Conservation (phyloP, 2,113 vertebrate species). For the Hemichromis elongatus region DNA sequence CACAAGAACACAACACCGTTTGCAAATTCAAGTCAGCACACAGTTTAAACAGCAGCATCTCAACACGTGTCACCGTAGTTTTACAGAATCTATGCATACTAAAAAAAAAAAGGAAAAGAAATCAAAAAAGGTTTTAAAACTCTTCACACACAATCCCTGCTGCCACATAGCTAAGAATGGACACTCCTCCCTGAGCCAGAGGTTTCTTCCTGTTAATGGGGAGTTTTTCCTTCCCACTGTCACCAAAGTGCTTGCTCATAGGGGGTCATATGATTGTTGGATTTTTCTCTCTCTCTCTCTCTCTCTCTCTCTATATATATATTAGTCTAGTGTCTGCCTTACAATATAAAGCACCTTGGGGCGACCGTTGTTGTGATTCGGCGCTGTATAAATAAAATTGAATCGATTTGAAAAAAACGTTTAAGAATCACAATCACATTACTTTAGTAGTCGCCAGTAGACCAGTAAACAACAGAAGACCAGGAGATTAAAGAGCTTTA, state of each 20-base stretch:
- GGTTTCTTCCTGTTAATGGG: background rate
- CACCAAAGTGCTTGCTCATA: background rate
- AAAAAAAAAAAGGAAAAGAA: background rate
- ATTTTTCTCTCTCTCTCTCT: too few species aligned
- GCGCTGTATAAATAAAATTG: background rate
- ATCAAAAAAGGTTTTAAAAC: fast-evolving
- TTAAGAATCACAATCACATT: background rate
- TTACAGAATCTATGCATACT: background rate
- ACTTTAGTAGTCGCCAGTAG: background rate
- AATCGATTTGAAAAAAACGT: background rate
- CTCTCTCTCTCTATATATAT: too few species aligned
- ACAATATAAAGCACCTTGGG: background rate
- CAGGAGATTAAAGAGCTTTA: background rate
- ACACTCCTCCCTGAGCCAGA: background rate
- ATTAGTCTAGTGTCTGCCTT: background rate
- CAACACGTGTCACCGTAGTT: fast-evolving
- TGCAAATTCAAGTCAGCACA: background rate
- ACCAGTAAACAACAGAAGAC: background rate
- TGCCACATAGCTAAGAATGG: background rate
- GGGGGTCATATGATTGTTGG: background rate
- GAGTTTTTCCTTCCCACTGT: background rate
- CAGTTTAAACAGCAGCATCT: background rate
- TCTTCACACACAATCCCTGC: background rate
- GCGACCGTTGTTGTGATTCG: background rate
- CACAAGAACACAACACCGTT: background rate